Base-by-base conservation (phyloP, 2,113 vertebrate species). In the Harpagus bidentatus region DNA sequence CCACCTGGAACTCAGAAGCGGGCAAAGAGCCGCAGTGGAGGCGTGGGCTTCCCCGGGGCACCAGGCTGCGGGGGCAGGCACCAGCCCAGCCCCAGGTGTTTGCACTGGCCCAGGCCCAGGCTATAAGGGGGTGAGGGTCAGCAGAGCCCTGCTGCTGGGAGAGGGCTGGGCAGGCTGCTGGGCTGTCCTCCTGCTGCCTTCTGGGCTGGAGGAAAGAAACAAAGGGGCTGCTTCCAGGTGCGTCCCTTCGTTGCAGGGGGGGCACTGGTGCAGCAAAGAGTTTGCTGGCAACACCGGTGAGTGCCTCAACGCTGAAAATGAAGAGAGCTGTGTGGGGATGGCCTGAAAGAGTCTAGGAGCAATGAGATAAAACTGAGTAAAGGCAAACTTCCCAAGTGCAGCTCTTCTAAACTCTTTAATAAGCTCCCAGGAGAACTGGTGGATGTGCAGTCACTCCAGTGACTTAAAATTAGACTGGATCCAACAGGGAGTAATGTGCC, bases 391-490 rank as follows among this genome's bases (percentile, higher is more conserved):
- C 58, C 53, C 40, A 18, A 88, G 58, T 32, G 28, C 7, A 20
- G 59, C 34, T 67, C 58, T 87, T 85, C 88, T 76, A 55, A 88
- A 62, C 52, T 70, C 76, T 85, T 81, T 88, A 96, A 97, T 91
- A 91, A 90, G 94, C 70, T 97, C 94, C 80, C 82, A 1, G 43
- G 91, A 82, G 94, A 74, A 8, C 69, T 58, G 52, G 19, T 73
- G 19, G 62, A 73, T 77, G 28, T 67, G 66, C n/a, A 74, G 12
- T 89, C 31, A 62, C 66, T 90, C 63, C 42, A 59, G 69, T 47
- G 63, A 45, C 85, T 94, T 90, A 82, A 97, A 96, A 90, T 91
- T 72, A 88, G 93, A 6, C 45, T 81, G 79, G 90, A 21, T 86
- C 31, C 61, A 42, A 26, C 16, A 38, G 84, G 74, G 66, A 80